phyloP scores from a whole-genome alignment of 2,113 vertebrate species.

The Aplodontia rufa region DNA sequence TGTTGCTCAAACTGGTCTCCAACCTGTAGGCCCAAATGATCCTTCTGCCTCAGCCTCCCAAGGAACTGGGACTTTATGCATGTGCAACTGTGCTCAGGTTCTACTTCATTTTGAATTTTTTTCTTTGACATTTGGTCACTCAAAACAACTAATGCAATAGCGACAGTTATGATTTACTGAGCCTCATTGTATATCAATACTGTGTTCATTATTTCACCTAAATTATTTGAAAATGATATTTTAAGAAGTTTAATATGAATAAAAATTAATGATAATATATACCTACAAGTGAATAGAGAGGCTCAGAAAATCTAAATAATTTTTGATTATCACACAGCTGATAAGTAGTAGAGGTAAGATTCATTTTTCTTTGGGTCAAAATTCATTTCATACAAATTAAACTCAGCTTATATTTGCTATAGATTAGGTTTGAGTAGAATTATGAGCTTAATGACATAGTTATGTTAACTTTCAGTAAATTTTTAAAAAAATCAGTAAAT shows the following conservation, averaged over 20 bases:
- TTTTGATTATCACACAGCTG: not conserved
- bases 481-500: conserved; percentile 41
- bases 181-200: not conserved
- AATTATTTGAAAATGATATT: not conserved
- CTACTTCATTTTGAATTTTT: not conserved
- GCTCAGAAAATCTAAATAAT: not conserved
- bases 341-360: not conserved
- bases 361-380: conserved; percentile 15
- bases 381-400: conserved; percentile 26
- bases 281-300: not conserved
- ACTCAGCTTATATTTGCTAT: not conserved
- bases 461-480: conserved; percentile 31
- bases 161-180: not conserved
- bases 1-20: not conserved
- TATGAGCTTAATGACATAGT: conserved; percentile 25
- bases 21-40: not conserved
- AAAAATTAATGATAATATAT: not conserved
- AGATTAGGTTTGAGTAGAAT: conserved; percentile 10
- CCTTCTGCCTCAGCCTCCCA: not conserved
- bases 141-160: not conserved
- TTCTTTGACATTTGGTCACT: not conserved
- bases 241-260: not conserved
- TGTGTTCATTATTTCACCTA: not conserved
- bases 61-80: not conserved
- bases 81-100: not conserved